These are phyloP conservation scores for Melospiza melodia DNA, from an alignment of 2,113 vertebrate genomes.

Conservation along the genomic window DNA sequence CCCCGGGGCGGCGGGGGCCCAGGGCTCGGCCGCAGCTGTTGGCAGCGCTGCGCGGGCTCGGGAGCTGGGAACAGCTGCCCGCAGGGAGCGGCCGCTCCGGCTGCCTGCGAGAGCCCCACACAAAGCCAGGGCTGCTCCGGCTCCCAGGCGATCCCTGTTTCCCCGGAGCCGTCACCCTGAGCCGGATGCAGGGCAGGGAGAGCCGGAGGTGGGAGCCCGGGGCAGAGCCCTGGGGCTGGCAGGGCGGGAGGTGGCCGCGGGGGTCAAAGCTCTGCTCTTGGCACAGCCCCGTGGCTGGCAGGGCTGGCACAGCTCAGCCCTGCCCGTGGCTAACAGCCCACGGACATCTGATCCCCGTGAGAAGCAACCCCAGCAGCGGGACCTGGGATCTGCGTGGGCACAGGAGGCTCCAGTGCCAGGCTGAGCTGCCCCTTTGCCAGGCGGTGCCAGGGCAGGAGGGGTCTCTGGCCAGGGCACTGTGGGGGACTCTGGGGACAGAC, in stretches of 20 bases:
- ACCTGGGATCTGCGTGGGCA: neutral
- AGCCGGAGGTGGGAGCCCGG: neutral
- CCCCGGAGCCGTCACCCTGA: neutral
- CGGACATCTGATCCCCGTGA: neutral
- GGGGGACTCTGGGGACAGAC: neutral
- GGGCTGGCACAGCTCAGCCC: neutral
- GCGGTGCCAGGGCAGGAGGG: neutral
- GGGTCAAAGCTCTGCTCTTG: neutral
- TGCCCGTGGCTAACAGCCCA: neutral
- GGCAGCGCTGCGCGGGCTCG: neutral
- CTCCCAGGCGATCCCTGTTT: neutral
- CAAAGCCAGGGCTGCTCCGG: neutral
- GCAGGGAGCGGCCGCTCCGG: neutral
- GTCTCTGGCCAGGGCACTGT: neutral
- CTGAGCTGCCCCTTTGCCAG: neutral
- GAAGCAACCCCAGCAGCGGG: neutral
- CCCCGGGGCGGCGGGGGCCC: neutral
- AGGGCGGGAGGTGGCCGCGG: fast-evolving
- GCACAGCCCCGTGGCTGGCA: neutral
- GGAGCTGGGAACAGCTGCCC: conserved; percentile 49
- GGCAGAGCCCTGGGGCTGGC: neutral
- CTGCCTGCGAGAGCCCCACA: neutral
- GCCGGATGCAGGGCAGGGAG: neutral
- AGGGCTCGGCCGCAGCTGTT: conserved; percentile 34
- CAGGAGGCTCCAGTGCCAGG: neutral